Conservation (phyloP, 2,113 vertebrate species). For the Dromas ardeola region DNA sequence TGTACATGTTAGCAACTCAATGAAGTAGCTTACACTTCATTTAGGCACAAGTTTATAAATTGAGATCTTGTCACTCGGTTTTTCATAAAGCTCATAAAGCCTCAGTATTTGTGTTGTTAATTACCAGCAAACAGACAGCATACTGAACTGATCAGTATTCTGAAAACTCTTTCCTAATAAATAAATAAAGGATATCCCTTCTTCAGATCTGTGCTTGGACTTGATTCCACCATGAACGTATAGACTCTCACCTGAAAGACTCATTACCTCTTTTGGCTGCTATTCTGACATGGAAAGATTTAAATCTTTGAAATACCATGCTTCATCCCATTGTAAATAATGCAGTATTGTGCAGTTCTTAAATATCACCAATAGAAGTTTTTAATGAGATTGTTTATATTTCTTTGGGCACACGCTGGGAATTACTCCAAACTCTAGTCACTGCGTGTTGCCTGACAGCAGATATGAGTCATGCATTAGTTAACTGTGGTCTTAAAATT, state of each 20-base stretch:
- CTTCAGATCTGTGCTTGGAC: not conserved
- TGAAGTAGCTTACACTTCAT: not conserved
- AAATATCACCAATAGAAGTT: not conserved
- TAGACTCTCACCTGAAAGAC: not conserved
- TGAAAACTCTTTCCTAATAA: not conserved
- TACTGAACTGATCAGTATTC: not conserved
- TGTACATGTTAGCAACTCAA: not conserved
- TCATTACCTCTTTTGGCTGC: not conserved
- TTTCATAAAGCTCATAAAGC: not conserved
- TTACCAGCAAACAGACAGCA: not conserved
- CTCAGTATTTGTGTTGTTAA: not conserved
- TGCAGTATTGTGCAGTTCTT: not conserved
- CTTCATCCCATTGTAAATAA: not conserved
- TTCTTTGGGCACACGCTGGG: not conserved
- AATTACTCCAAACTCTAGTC: not conserved
- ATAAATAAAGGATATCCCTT: not conserved
- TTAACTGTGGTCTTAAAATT: not conserved
- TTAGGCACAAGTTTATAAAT: not conserved
- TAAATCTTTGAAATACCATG: not conserved
- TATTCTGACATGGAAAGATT: not conserved
- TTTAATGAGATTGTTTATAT: not conserved
- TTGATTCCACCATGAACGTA: not conserved
- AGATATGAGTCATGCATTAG: not conserved
- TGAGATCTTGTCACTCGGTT: not conserved
- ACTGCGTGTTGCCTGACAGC: not conserved